Conservation (phyloP, 2,888 invertebrate genomes). For the Apodemia zela region DNA sequence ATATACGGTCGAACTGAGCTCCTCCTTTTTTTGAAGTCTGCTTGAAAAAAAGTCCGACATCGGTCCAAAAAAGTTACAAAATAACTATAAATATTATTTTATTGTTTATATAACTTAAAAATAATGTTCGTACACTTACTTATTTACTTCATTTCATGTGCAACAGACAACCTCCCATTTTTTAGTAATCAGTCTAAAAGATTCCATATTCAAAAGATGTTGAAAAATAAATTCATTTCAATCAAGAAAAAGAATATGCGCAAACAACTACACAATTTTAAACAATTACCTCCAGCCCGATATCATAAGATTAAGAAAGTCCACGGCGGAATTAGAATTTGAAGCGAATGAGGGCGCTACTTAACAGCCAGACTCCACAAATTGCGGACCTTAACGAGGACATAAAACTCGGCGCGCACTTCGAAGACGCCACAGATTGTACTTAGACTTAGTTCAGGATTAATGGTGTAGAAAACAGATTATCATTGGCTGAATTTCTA, state of each 20-base stretch:
- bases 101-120: too few species aligned
- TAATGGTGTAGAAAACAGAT: slow-evolving; percentile 82
- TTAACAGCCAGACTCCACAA: slow-evolving; percentile 79
- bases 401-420: slow-evolving; percentile 77
- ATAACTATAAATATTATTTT: too few species aligned
- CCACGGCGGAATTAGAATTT: slow-evolving; percentile 75
- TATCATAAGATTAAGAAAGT: slow-evolving; percentile 79
- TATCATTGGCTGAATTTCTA: slow-evolving; percentile 80
- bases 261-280: slow-evolving; percentile 56
- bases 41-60: too few species aligned
- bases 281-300: slow-evolving; percentile 77
- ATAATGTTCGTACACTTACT: too few species aligned
- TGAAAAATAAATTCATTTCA: background rate
- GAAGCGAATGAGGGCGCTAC: slow-evolving; percentile 65
- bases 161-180: too few species aligned
- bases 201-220: too few species aligned
- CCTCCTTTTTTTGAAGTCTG: too few species aligned
- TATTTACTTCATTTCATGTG: too few species aligned
- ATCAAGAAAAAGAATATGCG: background rate
- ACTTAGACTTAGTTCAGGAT: slow-evolving; percentile 79
- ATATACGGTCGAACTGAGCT: too few species aligned
- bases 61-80: too few species aligned
- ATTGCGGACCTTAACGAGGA: slow-evolving; percentile 79
- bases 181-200: too few species aligned
- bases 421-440: slow-evolving; percentile 76